These are phyloP conservation scores for Drusus annulatus DNA, from an alignment of 1,140 invertebrate species.

Conservation along the genomic window DNA sequence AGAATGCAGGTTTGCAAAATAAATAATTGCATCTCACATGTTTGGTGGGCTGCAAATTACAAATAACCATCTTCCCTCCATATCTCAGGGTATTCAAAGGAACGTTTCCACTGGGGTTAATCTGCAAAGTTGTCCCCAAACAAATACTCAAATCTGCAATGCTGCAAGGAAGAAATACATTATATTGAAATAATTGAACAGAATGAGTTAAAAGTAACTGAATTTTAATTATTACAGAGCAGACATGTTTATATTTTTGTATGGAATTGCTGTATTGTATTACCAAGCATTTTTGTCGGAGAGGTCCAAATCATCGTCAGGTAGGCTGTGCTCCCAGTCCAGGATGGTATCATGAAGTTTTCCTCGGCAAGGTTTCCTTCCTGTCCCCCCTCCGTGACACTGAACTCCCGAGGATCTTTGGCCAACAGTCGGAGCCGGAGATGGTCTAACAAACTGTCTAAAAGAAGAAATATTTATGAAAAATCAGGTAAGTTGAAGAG, in stretches of 20 bases:
- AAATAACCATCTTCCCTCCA: conserved; percentile 91
- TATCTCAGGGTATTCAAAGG: conserved; percentile 92
- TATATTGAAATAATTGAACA: not conserved
- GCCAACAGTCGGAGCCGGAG: conserved; percentile 90
- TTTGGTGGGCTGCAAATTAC: conserved; percentile 98
- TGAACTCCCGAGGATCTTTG: conserved; percentile 87
- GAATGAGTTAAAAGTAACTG: too few species aligned
- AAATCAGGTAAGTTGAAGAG: too few species aligned
- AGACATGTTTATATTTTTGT: not conserved
- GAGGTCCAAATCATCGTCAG: conserved; percentile 89
- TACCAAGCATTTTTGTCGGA: conserved; percentile 92
- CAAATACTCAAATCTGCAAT: conserved; percentile 94
- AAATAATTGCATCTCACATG: conserved; percentile 79
- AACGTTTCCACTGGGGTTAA: conserved; percentile 96
- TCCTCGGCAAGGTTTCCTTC: conserved; percentile 85
- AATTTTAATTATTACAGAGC: not conserved
- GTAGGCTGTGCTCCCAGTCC: conserved; percentile 98
- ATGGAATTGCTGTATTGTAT: conserved; percentile 49
- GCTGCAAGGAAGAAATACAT: conserved; percentile 69
- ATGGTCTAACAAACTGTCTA: conserved; percentile 87
- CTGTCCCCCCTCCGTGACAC: conserved; percentile 77
- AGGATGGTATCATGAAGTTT: conserved; percentile 92
- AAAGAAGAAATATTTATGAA: conserved; percentile 45
- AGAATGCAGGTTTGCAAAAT: too few species aligned
- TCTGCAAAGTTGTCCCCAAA: conserved; percentile 97